These are phyloP conservation scores for Siniperca knerii DNA, from an alignment of 2,113 vertebrate species.

Conservation along the genomic window DNA sequence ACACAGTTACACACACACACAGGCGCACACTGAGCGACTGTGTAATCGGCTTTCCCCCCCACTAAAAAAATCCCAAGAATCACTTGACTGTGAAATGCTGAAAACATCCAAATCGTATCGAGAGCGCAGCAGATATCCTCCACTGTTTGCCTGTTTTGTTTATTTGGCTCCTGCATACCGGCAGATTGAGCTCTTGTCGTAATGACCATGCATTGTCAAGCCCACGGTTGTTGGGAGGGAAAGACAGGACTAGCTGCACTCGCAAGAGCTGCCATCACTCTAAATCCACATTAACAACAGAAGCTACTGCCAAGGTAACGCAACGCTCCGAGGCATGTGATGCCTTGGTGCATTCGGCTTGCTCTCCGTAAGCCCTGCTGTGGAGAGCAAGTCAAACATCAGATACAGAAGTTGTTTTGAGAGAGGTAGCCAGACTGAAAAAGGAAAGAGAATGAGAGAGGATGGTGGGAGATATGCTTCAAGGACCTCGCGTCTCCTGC, in stretches of 20 bases:
- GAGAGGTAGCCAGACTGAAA: not conserved
- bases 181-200: conserved; percentile 60
- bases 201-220: conserved; percentile 65
- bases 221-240: conserved; percentile 34
- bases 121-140: conserved; percentile 52
- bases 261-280: conserved; percentile 46
- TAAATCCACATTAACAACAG: conserved; percentile 60
- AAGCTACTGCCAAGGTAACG: conserved; percentile 51
- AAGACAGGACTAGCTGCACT: conserved; percentile 37
- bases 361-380: conserved; percentile 11
- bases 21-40: conserved; percentile 17
- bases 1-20: conserved; percentile 16
- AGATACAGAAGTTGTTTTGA: conserved; percentile 7
- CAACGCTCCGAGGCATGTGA: conserved; percentile 43
- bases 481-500: not conserved
- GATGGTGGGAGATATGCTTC: not conserved
- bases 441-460: not conserved
- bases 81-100: conserved; percentile 74
- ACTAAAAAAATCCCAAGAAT: conserved; percentile 58
- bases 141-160: conserved; percentile 54
- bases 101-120: conserved; percentile 69
- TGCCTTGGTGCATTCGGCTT: conserved; percentile 8
- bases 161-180: conserved; percentile 51
- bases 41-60: conserved; percentile 69
- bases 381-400: not conserved